Percentiles rank a stretch among this genome's conserved stretches.
Conservation (phyloP, 2,113 vertebrate species). For the Nannospalax galili region DNA sequence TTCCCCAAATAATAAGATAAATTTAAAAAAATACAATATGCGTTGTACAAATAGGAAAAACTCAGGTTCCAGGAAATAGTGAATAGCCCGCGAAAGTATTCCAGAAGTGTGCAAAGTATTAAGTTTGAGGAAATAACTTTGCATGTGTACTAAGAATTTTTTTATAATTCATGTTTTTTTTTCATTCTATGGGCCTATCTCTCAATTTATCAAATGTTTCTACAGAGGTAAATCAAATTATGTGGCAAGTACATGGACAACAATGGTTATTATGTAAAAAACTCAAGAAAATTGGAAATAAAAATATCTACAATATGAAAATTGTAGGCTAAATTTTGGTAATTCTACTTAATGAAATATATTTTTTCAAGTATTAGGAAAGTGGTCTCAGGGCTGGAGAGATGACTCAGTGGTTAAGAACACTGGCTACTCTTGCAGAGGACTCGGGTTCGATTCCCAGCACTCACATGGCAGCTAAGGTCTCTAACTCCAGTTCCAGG, state of each 20-base stretch:
- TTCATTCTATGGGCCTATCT: neutral
- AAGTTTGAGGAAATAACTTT: conserved; percentile 13
- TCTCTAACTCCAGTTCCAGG: no score
- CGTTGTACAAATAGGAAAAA: neutral
- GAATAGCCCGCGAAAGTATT: neutral
- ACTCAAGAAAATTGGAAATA: neutral
- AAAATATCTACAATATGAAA: neutral
- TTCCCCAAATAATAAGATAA: no score
- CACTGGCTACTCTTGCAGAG: no score
- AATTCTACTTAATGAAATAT: neutral
- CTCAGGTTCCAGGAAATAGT: neutral
- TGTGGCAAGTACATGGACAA: neutral
- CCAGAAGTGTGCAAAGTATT: neutral
- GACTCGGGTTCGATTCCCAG: no score
- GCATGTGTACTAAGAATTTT: neutral
- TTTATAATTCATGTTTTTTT: neutral
- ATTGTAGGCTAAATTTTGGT: neutral
- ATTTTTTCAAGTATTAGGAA: neutral
- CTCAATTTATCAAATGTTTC: neutral
- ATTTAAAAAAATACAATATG: neutral
- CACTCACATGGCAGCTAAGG: no score
- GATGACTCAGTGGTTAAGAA: no score
- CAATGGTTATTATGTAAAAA: neutral
- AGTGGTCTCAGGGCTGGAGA: no score
- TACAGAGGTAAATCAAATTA: neutral